Evolutionary conservation across 2,797 vertebrate genomes (phyloP), one percentile per base, ranked within the genome.

Genomic region (Malurus leucopterus): DNA sequence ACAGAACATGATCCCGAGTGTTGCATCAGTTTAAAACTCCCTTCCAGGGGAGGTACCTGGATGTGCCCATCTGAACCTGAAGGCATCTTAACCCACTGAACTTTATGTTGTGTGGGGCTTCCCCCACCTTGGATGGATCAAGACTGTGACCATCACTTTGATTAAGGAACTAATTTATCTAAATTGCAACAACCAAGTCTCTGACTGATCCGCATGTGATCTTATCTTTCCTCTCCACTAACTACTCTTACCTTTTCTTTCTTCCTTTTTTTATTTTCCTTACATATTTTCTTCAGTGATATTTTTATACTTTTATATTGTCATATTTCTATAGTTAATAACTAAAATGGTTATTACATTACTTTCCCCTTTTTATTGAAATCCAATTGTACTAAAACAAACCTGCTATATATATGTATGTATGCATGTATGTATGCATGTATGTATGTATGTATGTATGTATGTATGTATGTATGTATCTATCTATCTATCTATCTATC

Each of bases 101-200:
- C 20, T 44, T 43, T 8, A 21, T 24, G 4, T 15, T 34, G 12
- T 30, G 29, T 34, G 14, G 53, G 6, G 53, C 6, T 46, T 72
- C 13, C 21, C 17, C 15, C 13, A 71, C 5, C 17, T 20, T 50
- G 34, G 24, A 29, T 19, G 17, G 29, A 71, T 26, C 14, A 57
- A 21, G 15, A 24, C n/a, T 38, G 29, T 12, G 29, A 26, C 44
- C 23, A 51, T 51, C 8, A 5, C 24, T 51, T 64, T 0, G 0
- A 57, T 9, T 51, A 51, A 38, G 7, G 15, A 6, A 46, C 46
- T 34, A 34, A 34, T 34, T 34, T 34, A 58, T 8, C 27, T 15
- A 40, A 64, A 71, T 15, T 64, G 24, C 8, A 71, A 38, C 8
- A 50, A 26, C 2, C 14, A 38, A 29, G 14, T 64, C 38, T 43